Base-by-base conservation (phyloP, 2,113 vertebrate species). In the Sporophila hypoxantha region DNA sequence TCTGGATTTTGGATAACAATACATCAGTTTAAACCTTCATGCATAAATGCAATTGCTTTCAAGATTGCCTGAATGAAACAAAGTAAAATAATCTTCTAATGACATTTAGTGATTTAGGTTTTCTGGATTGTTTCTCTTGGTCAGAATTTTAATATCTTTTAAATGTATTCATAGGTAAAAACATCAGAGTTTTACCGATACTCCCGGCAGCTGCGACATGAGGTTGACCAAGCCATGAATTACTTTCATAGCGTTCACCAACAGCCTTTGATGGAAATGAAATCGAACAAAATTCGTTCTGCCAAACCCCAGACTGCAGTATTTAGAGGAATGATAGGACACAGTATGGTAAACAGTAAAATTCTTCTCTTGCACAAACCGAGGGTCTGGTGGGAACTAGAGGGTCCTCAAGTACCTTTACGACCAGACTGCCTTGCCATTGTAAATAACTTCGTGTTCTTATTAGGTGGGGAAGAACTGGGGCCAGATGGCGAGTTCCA, bases 281-380 rank as follows among this genome's bases (percentile, higher is more conserved):
- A 98, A 94, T 98, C 98, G 79, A 99, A 98, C 96, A 98, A 98
- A 59, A 99, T 99, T 91, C 98, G 99, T 94, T 99, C 99, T 50
- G 98, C 98, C 81, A 98, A 99, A 87, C 98, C 98, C 22, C 99
- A 99, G 97, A 99, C 99, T 42, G 98, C 99, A 82, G 99, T 99
- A 66, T 99, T 99, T 97, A 97, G 99, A 92, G 99, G 99, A 70
- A 99, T 99, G 99, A 99, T 99, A 91, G 99, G 99, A 89, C 99
- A 99, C 97, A 99, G 99, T 94, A 99, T 99, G 99, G 99, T 99
- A 92, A 99, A 99, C 96, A 99, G 98, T 96, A 99, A 99, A 97
- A 99, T 99, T 93, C 98, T 99, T 77, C 98, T 99, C 60, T 96
- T 99, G 93, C 99, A 99, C 97, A 98, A 98, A 79, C 99, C 99